phyloP scores from a whole-genome alignment of 2,113 vertebrate species.

The Phylloscopus trochilus region DNA sequence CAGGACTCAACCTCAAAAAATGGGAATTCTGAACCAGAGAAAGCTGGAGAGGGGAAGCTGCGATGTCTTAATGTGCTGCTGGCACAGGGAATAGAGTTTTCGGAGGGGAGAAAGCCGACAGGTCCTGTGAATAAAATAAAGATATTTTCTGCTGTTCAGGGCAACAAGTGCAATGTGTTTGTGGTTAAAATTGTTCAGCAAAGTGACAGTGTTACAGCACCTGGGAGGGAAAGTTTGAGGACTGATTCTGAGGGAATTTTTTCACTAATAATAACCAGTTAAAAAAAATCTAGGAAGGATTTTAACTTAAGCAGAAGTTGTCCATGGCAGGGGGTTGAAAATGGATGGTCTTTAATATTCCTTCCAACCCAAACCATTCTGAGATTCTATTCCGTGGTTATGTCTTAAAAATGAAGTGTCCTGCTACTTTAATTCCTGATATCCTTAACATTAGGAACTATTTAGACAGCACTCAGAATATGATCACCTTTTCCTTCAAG shows the following conservation, averaged over 20 bases:
- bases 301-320: not conserved
- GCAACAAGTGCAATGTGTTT: not conserved
- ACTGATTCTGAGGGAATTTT: not conserved
- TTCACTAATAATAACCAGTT: not conserved
- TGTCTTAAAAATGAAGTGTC: not conserved
- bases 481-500: not conserved
- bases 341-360: not conserved
- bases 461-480: not conserved
- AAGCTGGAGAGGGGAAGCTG: not conserved
- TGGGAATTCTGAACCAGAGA: not conserved
- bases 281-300: not conserved
- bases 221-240: not conserved
- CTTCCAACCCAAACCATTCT: not conserved
- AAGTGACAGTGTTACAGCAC: not conserved
- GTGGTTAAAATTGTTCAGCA: not conserved
- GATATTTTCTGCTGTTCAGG: not conserved
- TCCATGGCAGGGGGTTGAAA: not conserved
- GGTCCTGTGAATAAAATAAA: not conserved
- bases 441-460: not conserved
- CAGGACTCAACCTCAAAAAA: not conserved
- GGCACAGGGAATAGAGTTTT: not conserved
- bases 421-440: not conserved
- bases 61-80: not conserved
- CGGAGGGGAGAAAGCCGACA: rapidly evolving
- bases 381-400: not conserved